Evolutionary conservation across 1,140 invertebrate species (phyloP).

Genomic region (Drosophila tani): DNA sequence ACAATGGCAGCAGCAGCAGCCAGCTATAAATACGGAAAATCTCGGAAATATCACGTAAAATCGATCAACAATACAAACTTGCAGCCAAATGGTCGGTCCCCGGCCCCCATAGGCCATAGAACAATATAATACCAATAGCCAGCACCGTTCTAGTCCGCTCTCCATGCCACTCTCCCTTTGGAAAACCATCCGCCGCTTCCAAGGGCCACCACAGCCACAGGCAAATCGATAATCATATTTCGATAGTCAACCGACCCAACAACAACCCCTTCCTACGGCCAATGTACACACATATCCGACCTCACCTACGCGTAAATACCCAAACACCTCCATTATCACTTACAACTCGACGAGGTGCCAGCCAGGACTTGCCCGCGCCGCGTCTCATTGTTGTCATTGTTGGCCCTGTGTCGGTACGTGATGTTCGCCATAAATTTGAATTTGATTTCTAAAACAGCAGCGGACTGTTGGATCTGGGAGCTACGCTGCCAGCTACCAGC

Average conservation of each 20-base stretch:
- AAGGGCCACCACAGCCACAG: constrained; percentile 51
- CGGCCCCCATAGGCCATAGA: constrained; percentile 49
- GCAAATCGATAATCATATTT: constrained; percentile 82
- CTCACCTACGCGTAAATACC: constrained; percentile 76
- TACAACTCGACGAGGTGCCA: constrained; percentile 38
- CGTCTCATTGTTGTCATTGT: constrained; percentile 54
- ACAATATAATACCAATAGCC: constrained; percentile 33
- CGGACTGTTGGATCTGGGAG: constrained; percentile 11
- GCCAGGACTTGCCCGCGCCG: constrained; percentile 45
- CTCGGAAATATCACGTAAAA: constrained; percentile 85
- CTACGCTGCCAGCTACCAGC: neutral
- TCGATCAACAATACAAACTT: constrained; percentile 85
- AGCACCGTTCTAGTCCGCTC: constrained; percentile 7
- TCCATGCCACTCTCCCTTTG: constrained; percentile 8
- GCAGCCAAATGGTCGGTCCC: constrained; percentile 74
- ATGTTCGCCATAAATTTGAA: constrained; percentile 81
- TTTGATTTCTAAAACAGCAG: constrained; percentile 79
- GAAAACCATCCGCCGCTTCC: constrained; percentile 60
- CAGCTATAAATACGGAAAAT: constrained; percentile 84
- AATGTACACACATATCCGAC: constrained; percentile 28
- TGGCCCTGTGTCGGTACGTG: constrained; percentile 69
- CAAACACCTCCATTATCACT: constrained; percentile 81
- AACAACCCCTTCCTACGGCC: neutral
- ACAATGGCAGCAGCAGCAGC: constrained; percentile 38
- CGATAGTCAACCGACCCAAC: constrained; percentile 44